Conservation (phyloP, 2,113 vertebrate genomes). For the Pelmatolapia mariae region DNA sequence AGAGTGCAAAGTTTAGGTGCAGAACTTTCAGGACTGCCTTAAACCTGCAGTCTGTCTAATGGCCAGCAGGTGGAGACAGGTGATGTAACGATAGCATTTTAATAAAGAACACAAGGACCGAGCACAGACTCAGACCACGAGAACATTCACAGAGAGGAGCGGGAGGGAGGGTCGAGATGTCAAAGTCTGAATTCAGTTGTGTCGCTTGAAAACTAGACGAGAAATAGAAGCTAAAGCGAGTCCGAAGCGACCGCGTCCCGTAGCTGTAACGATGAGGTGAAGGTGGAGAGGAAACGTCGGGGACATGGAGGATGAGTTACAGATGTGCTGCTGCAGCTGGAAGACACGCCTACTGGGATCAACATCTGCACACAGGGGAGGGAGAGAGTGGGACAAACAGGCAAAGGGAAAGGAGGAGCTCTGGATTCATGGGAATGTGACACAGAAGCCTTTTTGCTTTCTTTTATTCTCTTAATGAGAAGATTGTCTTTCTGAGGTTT, state of each 20-base stretch:
- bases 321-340: neutral
- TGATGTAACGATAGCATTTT: too few species aligned
- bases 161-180: neutral
- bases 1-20: too few species aligned
- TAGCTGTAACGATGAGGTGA: neutral
- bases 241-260: neutral
- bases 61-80: too few species aligned
- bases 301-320: neutral
- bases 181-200: neutral
- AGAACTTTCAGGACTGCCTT: too few species aligned
- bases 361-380: neutral
- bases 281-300: neutral
- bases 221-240: neutral
- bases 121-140: neutral
- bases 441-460: neutral
- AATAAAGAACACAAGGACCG: too few species aligned
- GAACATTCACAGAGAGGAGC: neutral
- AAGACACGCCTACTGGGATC: neutral
- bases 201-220: neutral
- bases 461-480: neutral
- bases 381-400: neutral
- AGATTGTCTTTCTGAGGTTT: neutral
- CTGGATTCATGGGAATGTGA: neutral
- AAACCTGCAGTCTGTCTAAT: too few species aligned
- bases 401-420: neutral